A percentile compares a stretch with the other conserved stretches of the same genome.
These are phyloP conservation scores for Panthera leo DNA, from an alignment of 2,113 vertebrate species.

Conservation along the genomic window DNA sequence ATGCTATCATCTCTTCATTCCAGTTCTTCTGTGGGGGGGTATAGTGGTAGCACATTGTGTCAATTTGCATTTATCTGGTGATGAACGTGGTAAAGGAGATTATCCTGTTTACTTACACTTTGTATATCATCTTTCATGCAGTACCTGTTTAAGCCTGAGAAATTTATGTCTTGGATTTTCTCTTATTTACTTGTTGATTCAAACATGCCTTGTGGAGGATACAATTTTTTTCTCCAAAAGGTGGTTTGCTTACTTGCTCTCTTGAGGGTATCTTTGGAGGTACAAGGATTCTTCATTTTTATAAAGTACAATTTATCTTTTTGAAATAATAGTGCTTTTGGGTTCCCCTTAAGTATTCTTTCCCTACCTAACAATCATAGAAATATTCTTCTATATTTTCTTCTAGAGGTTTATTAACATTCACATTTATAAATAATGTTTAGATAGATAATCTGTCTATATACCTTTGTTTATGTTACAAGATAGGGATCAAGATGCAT, in stretches of 20 bases:
- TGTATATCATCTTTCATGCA: neutral
- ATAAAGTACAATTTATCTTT: neutral
- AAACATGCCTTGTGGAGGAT: neutral
- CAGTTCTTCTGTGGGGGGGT: fast-evolving
- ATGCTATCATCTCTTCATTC: neutral
- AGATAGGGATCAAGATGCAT: neutral
- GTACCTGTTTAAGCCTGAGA: neutral
- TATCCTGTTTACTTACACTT: neutral
- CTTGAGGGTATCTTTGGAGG: neutral
- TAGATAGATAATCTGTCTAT: neutral
- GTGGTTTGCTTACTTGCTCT: neutral
- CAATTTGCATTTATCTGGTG: neutral
- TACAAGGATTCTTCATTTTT: neutral
- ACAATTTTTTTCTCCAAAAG: neutral
- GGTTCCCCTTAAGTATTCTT: neutral
- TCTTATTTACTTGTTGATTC: neutral
- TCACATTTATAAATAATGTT: neutral
- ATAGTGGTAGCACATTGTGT: neutral
- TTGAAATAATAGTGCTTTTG: neutral
- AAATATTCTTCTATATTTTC: neutral
- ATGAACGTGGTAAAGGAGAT: neutral
- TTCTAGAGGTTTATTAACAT: neutral
- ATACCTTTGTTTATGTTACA: neutral
- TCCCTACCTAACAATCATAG: neutral
- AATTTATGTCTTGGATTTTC: neutral